Percentiles rank a stretch among this genome's conserved stretches.
Evolutionary conservation across 2,113 vertebrate genomes (phyloP).

Genomic region (Archocentrus centrarchus): DNA sequence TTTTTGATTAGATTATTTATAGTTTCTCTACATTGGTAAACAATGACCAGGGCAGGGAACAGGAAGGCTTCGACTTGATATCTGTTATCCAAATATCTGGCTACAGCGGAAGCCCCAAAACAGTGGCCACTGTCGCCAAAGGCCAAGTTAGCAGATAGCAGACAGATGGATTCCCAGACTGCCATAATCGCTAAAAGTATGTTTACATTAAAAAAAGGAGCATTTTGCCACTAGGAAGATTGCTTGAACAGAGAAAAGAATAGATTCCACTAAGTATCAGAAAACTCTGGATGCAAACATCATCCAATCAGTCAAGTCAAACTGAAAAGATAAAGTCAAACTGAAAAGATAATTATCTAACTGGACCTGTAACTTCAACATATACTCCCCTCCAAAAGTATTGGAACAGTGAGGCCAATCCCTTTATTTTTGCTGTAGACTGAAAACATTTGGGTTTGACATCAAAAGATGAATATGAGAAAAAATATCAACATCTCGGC

Average conservation of each 20-base stretch:
- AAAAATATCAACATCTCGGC: no score
- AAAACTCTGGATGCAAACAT: neutral
- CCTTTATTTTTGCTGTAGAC: no score
- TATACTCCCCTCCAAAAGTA: no score
- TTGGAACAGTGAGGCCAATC: no score
- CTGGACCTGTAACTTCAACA: neutral
- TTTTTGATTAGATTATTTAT: slow-evolving; percentile 2
- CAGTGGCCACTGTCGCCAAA: neutral
- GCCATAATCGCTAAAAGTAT: neutral
- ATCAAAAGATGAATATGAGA: no score
- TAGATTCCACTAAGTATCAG: neutral
- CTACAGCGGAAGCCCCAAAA: neutral
- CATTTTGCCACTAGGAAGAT: neutral
- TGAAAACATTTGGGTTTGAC: no score
- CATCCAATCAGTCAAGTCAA: neutral
- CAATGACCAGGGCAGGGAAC: neutral
- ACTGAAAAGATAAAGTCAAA: neutral
- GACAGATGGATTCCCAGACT: neutral
- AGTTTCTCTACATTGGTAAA: neutral
- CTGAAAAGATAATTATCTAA: neutral
- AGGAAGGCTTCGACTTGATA: neutral
- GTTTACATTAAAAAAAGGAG: neutral
- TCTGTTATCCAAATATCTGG: slow-evolving; percentile 8
- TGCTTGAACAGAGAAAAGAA: neutral
- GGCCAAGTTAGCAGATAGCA: neutral